Base-by-base conservation (phyloP, 2,888 invertebrate species). In the Heliconius charithonia region DNA sequence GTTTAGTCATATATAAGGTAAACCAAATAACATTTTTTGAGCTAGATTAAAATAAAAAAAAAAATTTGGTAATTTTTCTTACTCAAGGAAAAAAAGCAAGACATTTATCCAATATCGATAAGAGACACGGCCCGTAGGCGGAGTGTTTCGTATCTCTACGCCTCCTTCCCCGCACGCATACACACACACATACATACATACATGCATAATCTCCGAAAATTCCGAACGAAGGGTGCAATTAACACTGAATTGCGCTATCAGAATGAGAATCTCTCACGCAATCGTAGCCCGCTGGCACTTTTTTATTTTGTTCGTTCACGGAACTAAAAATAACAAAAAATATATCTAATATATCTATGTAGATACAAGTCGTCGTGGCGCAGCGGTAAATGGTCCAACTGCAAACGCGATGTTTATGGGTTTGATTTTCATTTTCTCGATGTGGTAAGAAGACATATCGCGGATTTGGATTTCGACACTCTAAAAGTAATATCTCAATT, bases 241-340 rank as follows among this genome's bases (percentile, higher is more conserved):
- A 82, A 82, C 77, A 79, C 80, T 65, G 80, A 69, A 80, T 81
- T 66, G 65, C 72, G 65, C 77, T 83, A 78, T 80, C 82, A 79
- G 78, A 78, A 81, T 74, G 78, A 72, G 78, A 77, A 81, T 81
- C 80, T 81, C 79, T 69, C 80, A 81, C 79, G 82, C 79, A 27
- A 79, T 73, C 56, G 63, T 63, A 73, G 41, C 25, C 37, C 73
- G 63, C 69, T 56, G 63, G 67, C 67, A 65, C 32, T 62, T 70
- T 70, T 74, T 29, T n/a, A 66, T 41, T 69, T 65, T 12, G n/a
- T 41, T 25, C 29, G 3, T 63, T 76, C 27, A 45, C 13, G 27
- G 25, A 32, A 76, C 71, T 25, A 70, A 37, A 37, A 9, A 37
- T 10, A 37, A 37, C 27, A 51, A 22, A 37, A 10, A 37, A 37